Evolutionary conservation across 2,113 vertebrate genomes (phyloP).

Genomic region (Onychostoma macrolepis): DNA sequence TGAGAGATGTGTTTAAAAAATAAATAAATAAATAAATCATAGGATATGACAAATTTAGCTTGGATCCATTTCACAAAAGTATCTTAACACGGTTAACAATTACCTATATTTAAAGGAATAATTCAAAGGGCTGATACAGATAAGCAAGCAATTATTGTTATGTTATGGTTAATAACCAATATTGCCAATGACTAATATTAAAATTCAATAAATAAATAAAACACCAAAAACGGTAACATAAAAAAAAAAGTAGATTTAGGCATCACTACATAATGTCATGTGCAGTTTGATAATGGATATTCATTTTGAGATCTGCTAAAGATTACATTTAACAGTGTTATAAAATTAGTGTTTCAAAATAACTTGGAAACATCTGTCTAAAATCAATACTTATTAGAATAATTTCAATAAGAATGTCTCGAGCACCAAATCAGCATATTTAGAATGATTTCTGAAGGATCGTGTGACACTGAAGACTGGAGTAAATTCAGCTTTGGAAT

Average conservation of each 20-base stretch:
- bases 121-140: background rate
- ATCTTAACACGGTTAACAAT: background rate
- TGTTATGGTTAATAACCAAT: background rate
- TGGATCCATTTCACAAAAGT: background rate
- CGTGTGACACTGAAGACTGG: background rate
- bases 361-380: too few relatives aligned
- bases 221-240: background rate
- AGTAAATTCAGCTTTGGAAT: background rate
- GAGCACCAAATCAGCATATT: background rate
- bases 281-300: background rate
- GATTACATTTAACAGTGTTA: background rate
- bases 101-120: background rate
- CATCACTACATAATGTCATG: background rate
- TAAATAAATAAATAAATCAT: background rate
- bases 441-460: background rate
- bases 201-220: background rate
- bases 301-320: background rate
- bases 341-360: background rate
- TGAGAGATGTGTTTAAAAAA: background rate
- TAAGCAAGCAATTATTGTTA: background rate
- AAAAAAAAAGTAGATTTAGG: background rate
- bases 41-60: background rate
- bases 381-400: too few relatives aligned
- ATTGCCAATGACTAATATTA: background rate
- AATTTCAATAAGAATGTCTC: background rate